Base-by-base conservation (phyloP, 1,140 invertebrate species). In the Drosophila ercepeae region DNA sequence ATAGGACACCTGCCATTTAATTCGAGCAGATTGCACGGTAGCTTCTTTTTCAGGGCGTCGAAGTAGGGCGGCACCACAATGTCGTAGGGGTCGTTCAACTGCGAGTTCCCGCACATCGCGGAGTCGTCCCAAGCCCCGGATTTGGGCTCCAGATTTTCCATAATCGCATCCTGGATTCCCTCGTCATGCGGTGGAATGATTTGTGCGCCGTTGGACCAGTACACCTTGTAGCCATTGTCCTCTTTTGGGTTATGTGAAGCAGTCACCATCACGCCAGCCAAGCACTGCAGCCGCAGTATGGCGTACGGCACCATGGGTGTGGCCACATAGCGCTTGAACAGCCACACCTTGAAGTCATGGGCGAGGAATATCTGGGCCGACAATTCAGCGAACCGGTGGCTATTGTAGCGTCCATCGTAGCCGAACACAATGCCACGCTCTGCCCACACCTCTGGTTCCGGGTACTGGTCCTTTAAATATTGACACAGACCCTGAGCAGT, bases 201-300 rank as follows among this genome's bases (percentile, higher is more conserved):
- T 94, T 99, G 98, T n/a, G 96, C 95, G 1, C 98, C 97, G 92
- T 99, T 99, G 16, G 92, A 92, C 96, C 98, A 98, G 91, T 99
- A 99, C 3, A 99, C 97, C 93, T 99, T 99, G 90, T 99, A 99
- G 3, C 99, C 99, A 92, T 99, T 99, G 90, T 99, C 98, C 49
- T 99, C 95, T 92, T 99, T 99, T 0, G 98, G 99, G 93, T 99
- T 99, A 79, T 99, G 99, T 0, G 98, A 99, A 0, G 99, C 99
- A 11, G 99, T 99, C 0, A 99, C 94, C 97, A 99, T 98, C 5
- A 99, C 94, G 4, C 98, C 98, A 49, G 94, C 95, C 3, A 94
- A 94, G 54, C 95, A 95, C 21, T 94, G 94, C 25, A 94, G 95
- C 61, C 94, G 92, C 9, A 92, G 90, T 3, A 98, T 95, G 2